Conservation (phyloP, 2,888 invertebrate genomes). For the Perizoma flavofasciatum region DNA sequence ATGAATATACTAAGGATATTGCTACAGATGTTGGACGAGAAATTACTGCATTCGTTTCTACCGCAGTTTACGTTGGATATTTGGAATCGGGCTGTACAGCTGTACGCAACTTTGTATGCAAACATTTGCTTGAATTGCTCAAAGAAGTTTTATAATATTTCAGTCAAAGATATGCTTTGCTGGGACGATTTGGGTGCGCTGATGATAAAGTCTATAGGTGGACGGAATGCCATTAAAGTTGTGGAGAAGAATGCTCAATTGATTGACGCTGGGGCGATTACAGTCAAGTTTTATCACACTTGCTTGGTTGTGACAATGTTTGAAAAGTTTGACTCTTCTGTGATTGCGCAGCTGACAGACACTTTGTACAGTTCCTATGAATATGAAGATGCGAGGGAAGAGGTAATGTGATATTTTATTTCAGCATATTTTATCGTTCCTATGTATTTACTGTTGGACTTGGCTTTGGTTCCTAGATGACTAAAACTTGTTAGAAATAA, state of each 20-base stretch:
- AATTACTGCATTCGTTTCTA: conserved; percentile 79
- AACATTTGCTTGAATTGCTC: conserved; percentile 86
- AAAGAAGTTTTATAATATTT: conserved; percentile 70
- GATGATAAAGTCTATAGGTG: conserved; percentile 85
- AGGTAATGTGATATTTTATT: conserved; percentile 50
- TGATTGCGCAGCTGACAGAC: conserved; percentile 64
- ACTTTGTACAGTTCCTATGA: conserved; percentile 68
- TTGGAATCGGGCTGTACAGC: conserved; percentile 83
- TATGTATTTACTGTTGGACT: no score
- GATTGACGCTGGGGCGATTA: conserved; percentile 83
- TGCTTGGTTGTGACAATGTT: conserved; percentile 78
- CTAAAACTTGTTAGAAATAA: no score
- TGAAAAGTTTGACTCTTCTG: conserved; percentile 68
- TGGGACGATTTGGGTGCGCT: conserved; percentile 85
- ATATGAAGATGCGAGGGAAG: conserved; percentile 63
- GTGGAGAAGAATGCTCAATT: conserved; percentile 81
- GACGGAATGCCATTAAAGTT: conserved; percentile 81
- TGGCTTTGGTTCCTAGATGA: no score
- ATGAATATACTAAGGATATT: conserved; percentile 81
- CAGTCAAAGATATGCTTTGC: conserved; percentile 74
- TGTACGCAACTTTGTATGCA: conserved; percentile 82
- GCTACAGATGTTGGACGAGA: conserved; percentile 85
- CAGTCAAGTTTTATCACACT: conserved; percentile 85
- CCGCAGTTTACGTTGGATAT: conserved; percentile 82
- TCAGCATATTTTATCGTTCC: no score